These are phyloP conservation scores for Plutella xylostella DNA, from an alignment of 2,888 invertebrate species.

Conservation along the genomic window DNA sequence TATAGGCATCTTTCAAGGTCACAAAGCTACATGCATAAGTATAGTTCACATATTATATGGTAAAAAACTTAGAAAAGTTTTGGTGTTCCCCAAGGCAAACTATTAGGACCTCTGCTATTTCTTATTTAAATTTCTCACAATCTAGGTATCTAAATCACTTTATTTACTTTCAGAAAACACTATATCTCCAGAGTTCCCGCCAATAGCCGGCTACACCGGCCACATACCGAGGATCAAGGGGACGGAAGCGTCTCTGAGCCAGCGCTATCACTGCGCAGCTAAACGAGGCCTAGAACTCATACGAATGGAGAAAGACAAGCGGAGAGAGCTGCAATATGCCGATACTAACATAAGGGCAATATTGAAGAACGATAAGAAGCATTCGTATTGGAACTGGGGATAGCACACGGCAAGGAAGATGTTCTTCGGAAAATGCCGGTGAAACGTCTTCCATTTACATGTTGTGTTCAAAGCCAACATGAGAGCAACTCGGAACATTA, in stretches of 20 bases:
- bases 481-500: background rate
- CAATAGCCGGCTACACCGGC: slow-evolving; percentile 80
- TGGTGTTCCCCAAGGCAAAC: background rate
- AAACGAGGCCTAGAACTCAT: slow-evolving; percentile 72
- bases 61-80: background rate
- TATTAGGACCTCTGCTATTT: background rate
- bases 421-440: slow-evolving; percentile 60
- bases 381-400: slow-evolving; percentile 65
- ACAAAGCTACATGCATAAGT: background rate
- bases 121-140: background rate
- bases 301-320: slow-evolving; percentile 64
- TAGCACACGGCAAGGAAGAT: slow-evolving; percentile 68
- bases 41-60: too few species aligned
- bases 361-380: slow-evolving; percentile 50
- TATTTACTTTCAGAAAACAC: slow-evolving; percentile 64
- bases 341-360: slow-evolving; percentile 46
- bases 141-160: too few species aligned
- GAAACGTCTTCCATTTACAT: slow-evolving; percentile 57
- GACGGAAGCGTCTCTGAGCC: slow-evolving; percentile 75
- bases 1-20: too few species aligned
- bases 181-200: slow-evolving; percentile 75
- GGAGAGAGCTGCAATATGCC: slow-evolving; percentile 50
- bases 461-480: too few species aligned
- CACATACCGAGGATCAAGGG: slow-evolving; percentile 78
- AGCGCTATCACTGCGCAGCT: slow-evolving; percentile 75